Percentiles rank a stretch among this genome's conserved stretches.
Evolutionary conservation across 2,113 vertebrate genomes (phyloP).

Genomic region (Reinhardtius hippoglossoides): DNA sequence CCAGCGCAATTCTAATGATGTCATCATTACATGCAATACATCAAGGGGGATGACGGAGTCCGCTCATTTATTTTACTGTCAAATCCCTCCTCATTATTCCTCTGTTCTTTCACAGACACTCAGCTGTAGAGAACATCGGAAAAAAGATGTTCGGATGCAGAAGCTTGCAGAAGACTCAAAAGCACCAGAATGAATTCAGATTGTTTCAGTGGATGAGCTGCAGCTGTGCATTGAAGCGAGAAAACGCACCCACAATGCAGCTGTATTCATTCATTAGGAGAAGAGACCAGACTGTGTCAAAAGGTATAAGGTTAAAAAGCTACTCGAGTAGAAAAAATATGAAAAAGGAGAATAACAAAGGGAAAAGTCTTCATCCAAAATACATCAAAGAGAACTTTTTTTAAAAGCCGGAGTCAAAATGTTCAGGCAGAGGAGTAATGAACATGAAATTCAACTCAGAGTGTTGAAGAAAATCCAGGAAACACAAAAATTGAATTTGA

Average conservation of each 20-base stretch:
- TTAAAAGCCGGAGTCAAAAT: slow-evolving; percentile 4
- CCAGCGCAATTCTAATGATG: slow-evolving; percentile 6
- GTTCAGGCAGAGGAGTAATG: background rate
- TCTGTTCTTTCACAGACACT: background rate
- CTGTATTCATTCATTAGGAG: slow-evolving; percentile 26
- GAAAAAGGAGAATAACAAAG: slow-evolving; percentile 3
- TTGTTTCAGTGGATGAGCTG: slow-evolving; percentile 20
- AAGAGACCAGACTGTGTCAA: slow-evolving; percentile 5
- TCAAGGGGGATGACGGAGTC: slow-evolving; percentile 22
- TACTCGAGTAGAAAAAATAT: too few relatives aligned
- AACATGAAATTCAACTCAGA: slow-evolving; percentile 17
- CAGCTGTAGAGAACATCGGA: background rate
- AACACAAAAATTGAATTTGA: background rate
- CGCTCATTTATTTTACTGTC: slow-evolving; percentile 26
- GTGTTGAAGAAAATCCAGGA: slow-evolving; percentile 12
- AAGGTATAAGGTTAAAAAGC: background rate
- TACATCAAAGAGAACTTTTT: background rate
- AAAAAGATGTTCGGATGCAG: slow-evolving; percentile 1
- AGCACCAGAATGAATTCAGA: background rate
- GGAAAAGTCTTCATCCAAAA: slow-evolving; percentile 16
- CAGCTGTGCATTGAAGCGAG: slow-evolving; percentile 17
- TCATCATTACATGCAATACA: slow-evolving; percentile 27
- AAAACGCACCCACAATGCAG: slow-evolving; percentile 19
- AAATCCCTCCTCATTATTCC: slow-evolving; percentile 23
- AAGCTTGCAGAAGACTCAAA: slow-evolving; percentile 2